Percentiles rank a stretch among this genome's conserved stretches.
Evolutionary conservation across 2,113 vertebrate species (phyloP).

Genomic region (Capreolus pygargus): DNA sequence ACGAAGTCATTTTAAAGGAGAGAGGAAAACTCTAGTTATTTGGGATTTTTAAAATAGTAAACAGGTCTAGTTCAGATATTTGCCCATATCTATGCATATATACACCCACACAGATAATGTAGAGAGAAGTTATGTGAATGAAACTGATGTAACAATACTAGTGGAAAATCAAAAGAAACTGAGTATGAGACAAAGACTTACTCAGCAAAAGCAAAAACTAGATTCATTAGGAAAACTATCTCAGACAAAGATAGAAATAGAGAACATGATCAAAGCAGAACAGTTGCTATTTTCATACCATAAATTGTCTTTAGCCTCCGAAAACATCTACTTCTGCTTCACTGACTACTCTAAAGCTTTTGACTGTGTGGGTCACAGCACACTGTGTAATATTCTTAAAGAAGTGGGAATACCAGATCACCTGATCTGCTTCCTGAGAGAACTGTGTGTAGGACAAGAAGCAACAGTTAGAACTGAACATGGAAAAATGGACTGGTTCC

Average conservation of each 20-base stretch:
- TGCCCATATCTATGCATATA: background rate
- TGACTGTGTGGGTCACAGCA: background rate
- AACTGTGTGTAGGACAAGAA: background rate
- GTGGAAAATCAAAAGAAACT: background rate
- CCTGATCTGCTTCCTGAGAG: background rate
- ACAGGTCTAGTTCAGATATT: background rate
- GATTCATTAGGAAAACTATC: background rate
- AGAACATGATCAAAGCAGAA: background rate
- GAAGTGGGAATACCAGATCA: background rate
- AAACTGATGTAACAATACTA: background rate
- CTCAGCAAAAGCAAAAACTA: background rate
- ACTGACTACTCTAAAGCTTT: background rate
- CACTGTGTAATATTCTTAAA: background rate
- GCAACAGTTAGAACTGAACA: background rate
- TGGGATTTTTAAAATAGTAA: background rate
- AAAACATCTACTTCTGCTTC: background rate
- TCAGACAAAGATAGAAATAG: background rate
- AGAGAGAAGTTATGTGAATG: background rate
- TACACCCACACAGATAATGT: fast-evolving
- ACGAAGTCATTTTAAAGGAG: background rate
- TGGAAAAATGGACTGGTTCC: background rate
- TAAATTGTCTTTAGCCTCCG: background rate
- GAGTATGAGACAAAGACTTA: background rate
- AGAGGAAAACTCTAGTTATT: background rate
- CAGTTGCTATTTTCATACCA: background rate